Base-by-base conservation (phyloP, 64 coral and sea anemone species). In the Catalaphyllia jardinei region DNA sequence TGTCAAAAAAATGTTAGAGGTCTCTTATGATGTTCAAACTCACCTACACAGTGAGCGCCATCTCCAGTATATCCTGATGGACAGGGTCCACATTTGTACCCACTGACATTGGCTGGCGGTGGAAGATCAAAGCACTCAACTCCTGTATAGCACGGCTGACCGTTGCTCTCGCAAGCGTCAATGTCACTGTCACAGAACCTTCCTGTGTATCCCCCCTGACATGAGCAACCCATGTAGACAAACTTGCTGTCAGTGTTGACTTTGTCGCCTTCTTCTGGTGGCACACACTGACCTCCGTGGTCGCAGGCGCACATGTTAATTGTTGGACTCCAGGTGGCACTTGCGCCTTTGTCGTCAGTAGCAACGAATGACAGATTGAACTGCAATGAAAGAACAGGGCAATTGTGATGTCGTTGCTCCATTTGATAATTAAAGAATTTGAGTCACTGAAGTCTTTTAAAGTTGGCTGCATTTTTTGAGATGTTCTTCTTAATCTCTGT, bases 121-220 rank as follows among this genome's bases (percentile, higher is more conserved):
- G 85, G 85, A 16, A 79, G 74, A 72, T 93, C 91, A 79, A 31
- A 81, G 71, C 88, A 85, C 3, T 30, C 29, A 28, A 89, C 88
- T 29, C 77, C 77, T 57, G 39, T 25, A 31, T 80, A 89, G 29
- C 88, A 89, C 42, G 88, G 88, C 57, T 89, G 57, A 59, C 77
- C 88, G 60, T 89, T 89, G 9, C 67, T 13, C 29, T 46, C 88
- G 61, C 88, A 89, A 50, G 88, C 88, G 29, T 89, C 88, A 54
- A 89, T 77, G 62, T 89, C 88, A 20, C 88, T 72, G 24, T 79
- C 76, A 72, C 88, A 89, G n/a, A 93, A 83, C 60, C 75, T 88
- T 27, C 92, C 92, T 7, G 86, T 93, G 54, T 82, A 93, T 3
- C 92, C 92, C 83, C 71, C 71, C 4, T 71, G 74, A 42, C 92